Base-by-base conservation (phyloP, 2,797 vertebrate species). In the Amblyopsis hoosieri region DNA sequence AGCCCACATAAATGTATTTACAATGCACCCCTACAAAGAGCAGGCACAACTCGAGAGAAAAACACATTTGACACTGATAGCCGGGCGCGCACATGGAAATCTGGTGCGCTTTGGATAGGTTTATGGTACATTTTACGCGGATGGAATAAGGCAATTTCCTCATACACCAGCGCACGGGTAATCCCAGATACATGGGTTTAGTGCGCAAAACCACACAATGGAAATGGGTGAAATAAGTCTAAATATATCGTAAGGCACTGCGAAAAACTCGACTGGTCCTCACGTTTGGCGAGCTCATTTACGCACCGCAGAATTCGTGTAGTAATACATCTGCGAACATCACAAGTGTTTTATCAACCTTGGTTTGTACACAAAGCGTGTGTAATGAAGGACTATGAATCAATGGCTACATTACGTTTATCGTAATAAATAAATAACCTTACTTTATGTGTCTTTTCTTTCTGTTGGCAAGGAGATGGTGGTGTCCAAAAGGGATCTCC, bases 391-490 rank as follows among this genome's bases (percentile, higher is more conserved):
- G 55, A 67, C 65, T 50, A 67, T 80, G 76, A 88, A 84, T 84
- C 69, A 75, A 88, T 78, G 75, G 69, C 47, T 58, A 61, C 68
- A 55, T 73, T 60, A 74, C 31, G 74, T 72, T 56, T 67, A 13
- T 31, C 49, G 70, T 83, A 75, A 89, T 88, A 87, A 81, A 88
- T 79, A 85, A 79, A 86, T 84, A 71, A n/a, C 64, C 60, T 52
- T 13, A 62, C 65, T 67, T 77, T 77, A 74, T 85, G 82, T 79
- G 68, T 83, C 75, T 65, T 88, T 87, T 86, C 77, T 79, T 70
- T 75, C 67, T 74, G 91, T 93, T 90, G 90, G 89, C 91, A 93
- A 89, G 91, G 92, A 90, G 89, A 91, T 71, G 61, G 45, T 84
- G 91, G 89, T 90, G 87, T 93, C 90, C 88, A 90, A 85, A 85